Evolutionary conservation across 2,888 invertebrate genomes (phyloP), one percentile per base, ranked within the genome.

Genomic region (Drosophila borborema): DNA sequence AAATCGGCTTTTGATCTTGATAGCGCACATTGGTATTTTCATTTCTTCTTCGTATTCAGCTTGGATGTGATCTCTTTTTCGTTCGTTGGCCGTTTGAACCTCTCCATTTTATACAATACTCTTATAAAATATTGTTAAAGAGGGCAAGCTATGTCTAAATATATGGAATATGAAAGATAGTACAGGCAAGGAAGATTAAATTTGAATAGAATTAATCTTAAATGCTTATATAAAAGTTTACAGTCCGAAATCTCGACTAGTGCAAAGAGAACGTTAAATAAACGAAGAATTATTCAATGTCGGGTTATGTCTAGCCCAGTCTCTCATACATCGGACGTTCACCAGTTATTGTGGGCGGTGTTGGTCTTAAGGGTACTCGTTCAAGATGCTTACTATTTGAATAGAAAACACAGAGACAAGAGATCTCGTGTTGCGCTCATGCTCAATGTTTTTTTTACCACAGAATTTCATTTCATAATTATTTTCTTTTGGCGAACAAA

Each of bases 1-100:
- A 86, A 85, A 86, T 89, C 83, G 68, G 62, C 69, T 74, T 62
- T 74, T 59, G 71, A 90, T 90, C 90, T 90, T 88, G 90, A 86
- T 83, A 79, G 65, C 76, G 74, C 71, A 62, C 64, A 67, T 73
- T 74, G 67, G 59, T 64, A 63, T 74, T 67, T 77, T 63, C 56
- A 20, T 55, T 36, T 61, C 45, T 66, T 40, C 49, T 61, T 43
- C 43, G 16, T 43, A 23, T 14, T 18, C 12, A n/a, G 18, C 28
- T 51, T n/a, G 45, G 49, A 18, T 10, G 2, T 34, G 36, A 58
- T 53, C 48, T 55, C 31, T 62, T 56, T 38, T 58, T 23, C 23
- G 51, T 34, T 63, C 38, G 45, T 46, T 16, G 16, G 18, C 34
- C 12, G 46, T 14, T 41, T 20, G 16, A 31, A 10, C 34, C 9